Base-by-base conservation (phyloP, 2,888 invertebrate species). In the Coecobrya sp. region DNA sequence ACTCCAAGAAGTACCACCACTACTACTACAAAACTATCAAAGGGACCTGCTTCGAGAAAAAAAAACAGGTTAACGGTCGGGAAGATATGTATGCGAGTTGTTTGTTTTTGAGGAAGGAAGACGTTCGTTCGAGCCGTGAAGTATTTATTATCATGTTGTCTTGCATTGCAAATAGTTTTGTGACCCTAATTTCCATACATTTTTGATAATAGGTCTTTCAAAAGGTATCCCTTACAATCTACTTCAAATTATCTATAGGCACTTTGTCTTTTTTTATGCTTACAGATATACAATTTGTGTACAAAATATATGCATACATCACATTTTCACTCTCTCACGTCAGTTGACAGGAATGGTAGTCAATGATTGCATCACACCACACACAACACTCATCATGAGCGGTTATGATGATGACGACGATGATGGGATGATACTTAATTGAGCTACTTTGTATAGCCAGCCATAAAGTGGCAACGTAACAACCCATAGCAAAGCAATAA, bases 81-180 rank as follows among this genome's bases (percentile, higher is more conserved):
- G 89, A 92, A 36, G 70, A 73, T 76, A 27, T 85, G 52, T 82
- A 2, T 89, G 11, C 45, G 73, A 86, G 52, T 82, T 92, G 81
- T 89, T 86, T 87, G 86, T 62, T 76, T 92, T 89, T 86, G 76
- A 92, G 92, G 92, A 92, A 92, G 92, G 92, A 92, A 92, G 90
- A 92, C 81, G 86, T 82, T 49, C 89, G 86, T 73, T 36, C 86
- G 81, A 82, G n/a, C 55, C 16, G 49, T 89, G 86, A 92, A 92
- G 88, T 86, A 85, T 92, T 89, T 79, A 92, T 92, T 92, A 36
- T 73, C 88, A 84, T 84, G 92, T 65, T 85, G 30, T 27, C 73
- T 76, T 79, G 59, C 68, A 85, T 91, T 81, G 45, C 82, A 65
- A 81, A 84, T 52, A 62, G 81, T 68, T 55, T 55, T 19, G 59